These are phyloP conservation scores for Entomyzon cyanotis DNA, from an alignment of 2,113 vertebrate genomes.

Conservation along the genomic window DNA sequence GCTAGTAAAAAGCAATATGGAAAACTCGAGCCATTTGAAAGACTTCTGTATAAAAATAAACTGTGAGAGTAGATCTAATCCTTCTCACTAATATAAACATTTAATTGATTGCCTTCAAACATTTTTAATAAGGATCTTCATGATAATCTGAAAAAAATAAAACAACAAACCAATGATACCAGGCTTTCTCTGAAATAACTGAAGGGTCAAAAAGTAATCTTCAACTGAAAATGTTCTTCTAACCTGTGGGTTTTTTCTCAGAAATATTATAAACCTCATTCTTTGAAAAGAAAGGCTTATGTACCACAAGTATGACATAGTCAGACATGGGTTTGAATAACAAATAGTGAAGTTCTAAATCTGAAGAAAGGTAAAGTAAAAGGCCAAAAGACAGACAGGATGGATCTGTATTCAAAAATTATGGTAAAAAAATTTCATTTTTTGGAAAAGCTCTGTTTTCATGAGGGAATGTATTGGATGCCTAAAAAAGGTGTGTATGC, in stretches of 20 bases:
- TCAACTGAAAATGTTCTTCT: not conserved
- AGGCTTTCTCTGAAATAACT: not conserved
- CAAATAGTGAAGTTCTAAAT: not conserved
- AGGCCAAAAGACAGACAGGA: not conserved
- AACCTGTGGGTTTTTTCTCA: not conserved
- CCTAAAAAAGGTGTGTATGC: not conserved
- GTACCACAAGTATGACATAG: not conserved
- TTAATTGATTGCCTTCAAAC: not conserved
- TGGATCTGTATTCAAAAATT: not conserved
- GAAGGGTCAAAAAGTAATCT: not conserved
- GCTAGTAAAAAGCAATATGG: constrained; percentile 3
- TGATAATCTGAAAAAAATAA: not conserved
- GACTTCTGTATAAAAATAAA: not conserved
- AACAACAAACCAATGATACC: too few relatives aligned
- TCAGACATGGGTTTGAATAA: not conserved
- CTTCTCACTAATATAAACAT: not conserved
- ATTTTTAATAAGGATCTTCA: not conserved
- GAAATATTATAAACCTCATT: not conserved
- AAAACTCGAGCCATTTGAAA: constrained; percentile 19
- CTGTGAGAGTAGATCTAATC: not conserved
- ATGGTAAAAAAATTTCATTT: not conserved
- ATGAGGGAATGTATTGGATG: not conserved
- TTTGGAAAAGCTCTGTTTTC: not conserved
- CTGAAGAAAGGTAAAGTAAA: not conserved
- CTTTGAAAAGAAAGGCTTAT: not conserved